Percentiles rank a stretch among this genome's conserved stretches.
These are phyloP conservation scores for Bungarus multicinctus DNA, from an alignment of 2,113 vertebrate genomes.

Conservation along the genomic window DNA sequence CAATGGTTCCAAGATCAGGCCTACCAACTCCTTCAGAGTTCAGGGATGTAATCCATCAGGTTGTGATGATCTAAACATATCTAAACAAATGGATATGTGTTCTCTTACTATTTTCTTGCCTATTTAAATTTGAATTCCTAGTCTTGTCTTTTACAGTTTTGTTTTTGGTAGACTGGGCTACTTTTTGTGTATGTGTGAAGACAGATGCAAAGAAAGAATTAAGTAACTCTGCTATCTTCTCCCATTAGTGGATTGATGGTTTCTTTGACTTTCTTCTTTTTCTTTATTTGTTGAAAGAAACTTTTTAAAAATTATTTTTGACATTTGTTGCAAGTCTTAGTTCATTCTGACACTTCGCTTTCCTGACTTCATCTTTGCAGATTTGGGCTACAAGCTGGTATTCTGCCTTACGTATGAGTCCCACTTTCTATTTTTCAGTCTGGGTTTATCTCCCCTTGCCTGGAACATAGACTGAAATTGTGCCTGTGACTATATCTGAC, in stretches of 20 bases:
- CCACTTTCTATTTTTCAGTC: background rate
- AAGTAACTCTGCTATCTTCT: background rate
- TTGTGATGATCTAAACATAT: background rate
- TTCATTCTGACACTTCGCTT: too few relatives aligned
- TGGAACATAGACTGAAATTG: background rate
- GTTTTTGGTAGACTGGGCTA: background rate
- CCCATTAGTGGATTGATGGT: background rate
- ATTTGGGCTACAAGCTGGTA: too few relatives aligned
- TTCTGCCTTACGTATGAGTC: too few relatives aligned
- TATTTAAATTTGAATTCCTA: background rate
- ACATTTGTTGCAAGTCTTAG: too few relatives aligned
- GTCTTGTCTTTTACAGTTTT: background rate
- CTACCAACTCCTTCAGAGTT: background rate
- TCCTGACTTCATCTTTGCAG: too few relatives aligned
- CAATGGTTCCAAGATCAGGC: background rate
- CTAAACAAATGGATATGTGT: background rate
- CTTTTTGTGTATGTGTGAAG: too few relatives aligned
- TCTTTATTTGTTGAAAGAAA: too few relatives aligned
- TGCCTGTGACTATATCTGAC: background rate
- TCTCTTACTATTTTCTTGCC: background rate
- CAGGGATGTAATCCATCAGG: background rate
- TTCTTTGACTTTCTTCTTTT: background rate
- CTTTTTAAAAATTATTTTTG: too few relatives aligned
- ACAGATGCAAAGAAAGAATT: background rate
- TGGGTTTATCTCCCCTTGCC: background rate